Conservation (phyloP, 2,113 vertebrate species). For the Craseonycteris thonglongyai region DNA sequence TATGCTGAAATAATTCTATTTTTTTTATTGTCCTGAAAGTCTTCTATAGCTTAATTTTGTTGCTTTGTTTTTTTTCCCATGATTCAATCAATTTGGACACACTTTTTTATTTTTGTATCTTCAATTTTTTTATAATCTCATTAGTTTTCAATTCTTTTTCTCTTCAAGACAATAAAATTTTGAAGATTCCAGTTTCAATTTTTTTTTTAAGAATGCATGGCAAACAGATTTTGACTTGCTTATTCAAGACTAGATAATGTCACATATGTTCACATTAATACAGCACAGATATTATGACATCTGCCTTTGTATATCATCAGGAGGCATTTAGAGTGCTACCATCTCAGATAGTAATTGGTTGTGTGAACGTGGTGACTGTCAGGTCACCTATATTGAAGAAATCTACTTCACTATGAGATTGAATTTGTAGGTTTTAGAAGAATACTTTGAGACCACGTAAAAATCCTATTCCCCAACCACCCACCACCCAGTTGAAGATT, state of each 20-base stretch:
- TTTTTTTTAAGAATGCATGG: neutral
- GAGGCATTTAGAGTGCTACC: rapidly evolving
- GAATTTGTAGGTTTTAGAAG: neutral
- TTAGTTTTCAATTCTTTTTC: neutral
- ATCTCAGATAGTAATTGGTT: neutral
- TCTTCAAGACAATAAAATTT: neutral
- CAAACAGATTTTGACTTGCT: neutral
- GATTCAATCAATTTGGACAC: neutral
- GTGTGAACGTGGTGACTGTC: neutral
- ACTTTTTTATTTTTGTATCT: neutral
- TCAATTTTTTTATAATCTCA: neutral
- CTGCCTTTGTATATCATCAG: neutral
- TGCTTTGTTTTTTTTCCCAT: neutral
- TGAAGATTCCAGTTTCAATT: neutral
- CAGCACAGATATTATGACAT: no score
- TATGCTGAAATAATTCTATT: neutral
- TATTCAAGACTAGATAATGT: neutral
- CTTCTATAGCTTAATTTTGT: neutral
- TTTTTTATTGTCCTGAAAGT: neutral
- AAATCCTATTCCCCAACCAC: neutral
- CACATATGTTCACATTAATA: neutral
- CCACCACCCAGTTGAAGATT: neutral
- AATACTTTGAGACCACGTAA: neutral
- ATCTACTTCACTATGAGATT: neutral
- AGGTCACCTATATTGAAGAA: neutral